phyloP scores from a whole-genome alignment of 1,140 invertebrate species.

The Megalonaias nervosa region DNA sequence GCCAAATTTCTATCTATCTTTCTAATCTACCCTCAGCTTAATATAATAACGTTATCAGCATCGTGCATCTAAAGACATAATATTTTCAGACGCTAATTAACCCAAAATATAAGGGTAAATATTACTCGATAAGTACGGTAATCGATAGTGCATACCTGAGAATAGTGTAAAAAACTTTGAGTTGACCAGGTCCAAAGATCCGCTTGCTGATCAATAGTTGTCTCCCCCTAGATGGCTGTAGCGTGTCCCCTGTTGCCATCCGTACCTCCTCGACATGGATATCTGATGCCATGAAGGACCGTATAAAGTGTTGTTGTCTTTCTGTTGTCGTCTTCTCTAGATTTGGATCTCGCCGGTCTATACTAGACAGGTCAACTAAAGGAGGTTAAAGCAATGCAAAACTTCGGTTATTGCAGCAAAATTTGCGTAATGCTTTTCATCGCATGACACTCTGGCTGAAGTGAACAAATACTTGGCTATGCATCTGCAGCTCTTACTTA shows the following conservation, averaged over 20 bases:
- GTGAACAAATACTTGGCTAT: no score
- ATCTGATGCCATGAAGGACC: slow-evolving; percentile 34
- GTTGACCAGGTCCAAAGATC: background rate
- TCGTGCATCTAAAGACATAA: no score
- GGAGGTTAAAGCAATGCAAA: background rate
- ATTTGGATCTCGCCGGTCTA: slow-evolving; percentile 40
- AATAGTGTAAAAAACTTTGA: background rate
- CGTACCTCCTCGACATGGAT: slow-evolving; percentile 17
- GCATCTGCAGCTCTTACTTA: no score
- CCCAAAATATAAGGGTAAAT: background rate
- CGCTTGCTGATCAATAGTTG: background rate
- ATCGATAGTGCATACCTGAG: background rate
- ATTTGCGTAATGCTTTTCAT: background rate
- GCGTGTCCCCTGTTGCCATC: background rate
- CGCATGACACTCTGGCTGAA: no score
- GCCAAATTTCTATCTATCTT: no score
- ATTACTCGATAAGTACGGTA: background rate
- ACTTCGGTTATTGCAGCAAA: no score
- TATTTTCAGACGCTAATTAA: background rate
- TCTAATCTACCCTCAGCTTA: no score
- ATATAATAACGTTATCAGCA: no score
- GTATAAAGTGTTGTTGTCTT: slow-evolving; percentile 33
- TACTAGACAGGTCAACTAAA: slow-evolving; percentile 54
- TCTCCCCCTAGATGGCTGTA: background rate
- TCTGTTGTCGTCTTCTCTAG: slow-evolving; percentile 16